A percentile compares a stretch with the other conserved stretches of the same genome.
phyloP scores from a whole-genome alignment of 2,113 vertebrate genomes.

The Sinocyclocheilus rhinocerous region DNA sequence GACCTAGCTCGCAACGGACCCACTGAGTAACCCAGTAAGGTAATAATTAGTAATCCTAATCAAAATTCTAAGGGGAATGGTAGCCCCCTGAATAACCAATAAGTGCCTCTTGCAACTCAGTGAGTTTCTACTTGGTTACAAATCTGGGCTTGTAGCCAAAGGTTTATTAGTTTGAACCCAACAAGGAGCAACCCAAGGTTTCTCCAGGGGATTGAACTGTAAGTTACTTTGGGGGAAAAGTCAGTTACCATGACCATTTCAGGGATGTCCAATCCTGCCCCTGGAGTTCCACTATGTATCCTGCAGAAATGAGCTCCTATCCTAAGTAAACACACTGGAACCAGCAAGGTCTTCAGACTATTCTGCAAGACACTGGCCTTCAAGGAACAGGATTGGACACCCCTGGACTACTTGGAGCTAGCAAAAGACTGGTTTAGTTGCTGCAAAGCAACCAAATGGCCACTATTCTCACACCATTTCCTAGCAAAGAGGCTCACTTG shows the following conservation, averaged over 20 bases:
- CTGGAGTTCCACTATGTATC: background rate
- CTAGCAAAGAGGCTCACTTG: background rate
- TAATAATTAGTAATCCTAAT: constrained; percentile 35
- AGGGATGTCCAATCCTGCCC: background rate
- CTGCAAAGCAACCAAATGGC: background rate
- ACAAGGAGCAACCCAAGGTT: background rate
- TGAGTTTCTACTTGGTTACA: background rate
- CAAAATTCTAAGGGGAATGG: background rate
- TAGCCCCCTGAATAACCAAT: too few species aligned
- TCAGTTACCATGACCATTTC: background rate
- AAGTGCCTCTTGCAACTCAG: background rate
- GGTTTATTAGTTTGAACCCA: background rate
- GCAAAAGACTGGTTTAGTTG: background rate
- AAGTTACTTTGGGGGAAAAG: background rate
- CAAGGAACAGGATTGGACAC: background rate
- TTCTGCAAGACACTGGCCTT: background rate
- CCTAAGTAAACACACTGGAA: background rate
- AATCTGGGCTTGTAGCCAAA: background rate
- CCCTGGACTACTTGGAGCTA: background rate
- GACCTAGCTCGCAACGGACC: background rate
- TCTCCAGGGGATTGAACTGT: background rate
- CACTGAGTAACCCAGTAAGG: background rate
- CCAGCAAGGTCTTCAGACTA: background rate
- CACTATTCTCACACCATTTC: background rate
- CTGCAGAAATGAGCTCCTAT: background rate